Conservation (phyloP, 2,113 vertebrate species). For the Thamnaconus septentrionalis region DNA sequence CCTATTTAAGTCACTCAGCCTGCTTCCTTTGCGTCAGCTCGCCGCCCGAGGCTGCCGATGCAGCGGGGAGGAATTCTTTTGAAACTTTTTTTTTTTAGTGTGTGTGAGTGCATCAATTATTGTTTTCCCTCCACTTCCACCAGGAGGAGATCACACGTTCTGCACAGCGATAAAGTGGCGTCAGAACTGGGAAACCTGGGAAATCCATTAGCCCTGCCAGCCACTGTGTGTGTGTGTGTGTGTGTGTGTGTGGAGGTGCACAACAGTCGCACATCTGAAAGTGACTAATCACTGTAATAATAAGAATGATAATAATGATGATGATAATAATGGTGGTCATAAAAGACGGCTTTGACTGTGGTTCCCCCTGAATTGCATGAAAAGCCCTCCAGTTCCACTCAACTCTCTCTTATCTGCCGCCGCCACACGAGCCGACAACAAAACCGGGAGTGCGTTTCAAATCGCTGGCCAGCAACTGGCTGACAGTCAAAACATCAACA, state of each 20-base stretch:
- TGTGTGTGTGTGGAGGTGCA: too few relatives aligned
- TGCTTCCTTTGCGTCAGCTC: too few relatives aligned
- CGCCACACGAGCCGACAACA: conserved; percentile 12
- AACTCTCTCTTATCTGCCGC: conserved; percentile 30
- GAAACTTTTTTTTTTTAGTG: too few relatives aligned
- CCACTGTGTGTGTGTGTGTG: neutral
- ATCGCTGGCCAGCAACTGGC: neutral
- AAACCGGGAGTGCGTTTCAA: conserved; percentile 15
- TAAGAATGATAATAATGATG: neutral
- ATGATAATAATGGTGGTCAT: too few relatives aligned
- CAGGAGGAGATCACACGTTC: conserved; percentile 18
- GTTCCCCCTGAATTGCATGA: conserved; percentile 36
- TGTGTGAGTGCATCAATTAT: too few relatives aligned
- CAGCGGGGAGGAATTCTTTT: too few relatives aligned
- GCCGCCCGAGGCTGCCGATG: too few relatives aligned
- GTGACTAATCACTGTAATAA: conserved; percentile 41
- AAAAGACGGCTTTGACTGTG: conserved; percentile 3
- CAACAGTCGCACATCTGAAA: conserved; percentile 38
- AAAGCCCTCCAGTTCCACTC: conserved; percentile 1
- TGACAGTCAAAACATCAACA: neutral
- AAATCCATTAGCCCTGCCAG: conserved; percentile 37
- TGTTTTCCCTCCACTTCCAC: conserved; percentile 1
- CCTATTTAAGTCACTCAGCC: too few relatives aligned
- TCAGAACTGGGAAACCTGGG: conserved; percentile 18
- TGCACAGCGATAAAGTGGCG: conserved; percentile 18